Conservation (phyloP, 2,888 invertebrate genomes). For the Nomada flava region DNA sequence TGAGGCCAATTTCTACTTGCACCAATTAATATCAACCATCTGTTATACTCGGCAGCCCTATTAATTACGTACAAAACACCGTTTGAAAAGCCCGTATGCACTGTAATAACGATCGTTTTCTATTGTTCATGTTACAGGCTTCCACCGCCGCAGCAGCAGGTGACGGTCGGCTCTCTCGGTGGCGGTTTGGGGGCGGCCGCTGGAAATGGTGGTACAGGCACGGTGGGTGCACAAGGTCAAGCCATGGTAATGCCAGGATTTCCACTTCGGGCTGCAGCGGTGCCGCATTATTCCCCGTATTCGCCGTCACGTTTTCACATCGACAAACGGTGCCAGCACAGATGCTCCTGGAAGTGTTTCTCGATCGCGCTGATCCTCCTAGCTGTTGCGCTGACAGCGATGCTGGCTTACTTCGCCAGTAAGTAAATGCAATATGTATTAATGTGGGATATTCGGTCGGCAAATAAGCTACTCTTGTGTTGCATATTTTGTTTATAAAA, state of each 20-base stretch:
- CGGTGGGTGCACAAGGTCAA: constrained; percentile 88
- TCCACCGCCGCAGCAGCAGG: constrained; percentile 86
- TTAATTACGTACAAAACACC: not conserved
- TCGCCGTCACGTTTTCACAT: constrained; percentile 97
- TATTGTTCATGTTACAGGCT: constrained; percentile 83
- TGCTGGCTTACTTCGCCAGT: constrained; percentile 98
- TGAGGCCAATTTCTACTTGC: not conserved
- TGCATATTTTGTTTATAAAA: not conserved
- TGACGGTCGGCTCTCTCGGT: constrained; percentile 85
- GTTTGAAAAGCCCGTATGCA: not conserved
- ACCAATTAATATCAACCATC: not conserved
- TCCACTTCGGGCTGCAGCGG: constrained; percentile 89
- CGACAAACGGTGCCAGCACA: constrained; percentile 96
- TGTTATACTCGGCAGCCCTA: not conserved
- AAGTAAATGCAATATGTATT: constrained; percentile 83
- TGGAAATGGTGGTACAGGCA: constrained; percentile 86
- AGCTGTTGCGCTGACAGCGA: constrained; percentile 95
- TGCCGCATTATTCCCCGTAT: constrained; percentile 94
- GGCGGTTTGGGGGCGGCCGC: constrained; percentile 85
- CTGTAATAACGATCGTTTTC: constrained; percentile 10
- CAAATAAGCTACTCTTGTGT: not conserved
- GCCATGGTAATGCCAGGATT: constrained; percentile 95
- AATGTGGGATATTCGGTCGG: not conserved
- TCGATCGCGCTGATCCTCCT: constrained; percentile 96
- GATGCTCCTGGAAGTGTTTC: constrained; percentile 98